A percentile compares a stretch with the other conserved stretches of the same genome.
These are phyloP conservation scores for Proisotoma minuta DNA, from an alignment of 2,888 invertebrate genomes.

Conservation along the genomic window DNA sequence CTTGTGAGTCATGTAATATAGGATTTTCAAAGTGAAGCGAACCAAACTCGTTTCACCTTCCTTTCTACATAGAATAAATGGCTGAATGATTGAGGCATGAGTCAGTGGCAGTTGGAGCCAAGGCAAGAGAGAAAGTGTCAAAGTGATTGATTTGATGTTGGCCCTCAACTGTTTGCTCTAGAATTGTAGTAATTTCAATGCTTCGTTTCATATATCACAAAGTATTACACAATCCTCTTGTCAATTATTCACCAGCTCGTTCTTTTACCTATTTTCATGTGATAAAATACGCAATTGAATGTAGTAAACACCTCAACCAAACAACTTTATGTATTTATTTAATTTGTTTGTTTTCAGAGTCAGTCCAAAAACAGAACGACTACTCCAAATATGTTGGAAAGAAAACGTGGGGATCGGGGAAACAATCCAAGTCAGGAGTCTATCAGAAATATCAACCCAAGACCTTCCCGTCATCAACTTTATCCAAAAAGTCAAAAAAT, in stretches of 20 bases:
- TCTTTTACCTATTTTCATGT: background rate
- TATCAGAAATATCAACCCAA: no score
- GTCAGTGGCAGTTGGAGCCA: no score
- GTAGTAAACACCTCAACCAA: no score
- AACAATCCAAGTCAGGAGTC: no score
- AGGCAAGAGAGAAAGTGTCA: background rate
- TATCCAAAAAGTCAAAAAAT: background rate
- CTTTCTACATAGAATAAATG: no score
- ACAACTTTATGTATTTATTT: no score
- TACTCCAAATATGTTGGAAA: no score
- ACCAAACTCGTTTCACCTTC: background rate
- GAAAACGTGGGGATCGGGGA: no score
- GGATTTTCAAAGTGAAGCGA: background rate
- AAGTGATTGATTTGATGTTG: slow-evolving; percentile 21
- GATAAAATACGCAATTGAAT: background rate
- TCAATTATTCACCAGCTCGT: background rate
- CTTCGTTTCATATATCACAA: background rate
- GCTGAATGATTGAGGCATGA: no score
- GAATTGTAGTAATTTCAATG: no score
- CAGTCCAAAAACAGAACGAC: no score
- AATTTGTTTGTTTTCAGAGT: no score
- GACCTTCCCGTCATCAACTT: slow-evolving; percentile 3
- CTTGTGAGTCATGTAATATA: background rate
- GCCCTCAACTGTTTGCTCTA: background rate
- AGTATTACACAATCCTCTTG: background rate